phyloP scores from a whole-genome alignment of 1,140 invertebrate species.

The Eubasilissa regina region DNA sequence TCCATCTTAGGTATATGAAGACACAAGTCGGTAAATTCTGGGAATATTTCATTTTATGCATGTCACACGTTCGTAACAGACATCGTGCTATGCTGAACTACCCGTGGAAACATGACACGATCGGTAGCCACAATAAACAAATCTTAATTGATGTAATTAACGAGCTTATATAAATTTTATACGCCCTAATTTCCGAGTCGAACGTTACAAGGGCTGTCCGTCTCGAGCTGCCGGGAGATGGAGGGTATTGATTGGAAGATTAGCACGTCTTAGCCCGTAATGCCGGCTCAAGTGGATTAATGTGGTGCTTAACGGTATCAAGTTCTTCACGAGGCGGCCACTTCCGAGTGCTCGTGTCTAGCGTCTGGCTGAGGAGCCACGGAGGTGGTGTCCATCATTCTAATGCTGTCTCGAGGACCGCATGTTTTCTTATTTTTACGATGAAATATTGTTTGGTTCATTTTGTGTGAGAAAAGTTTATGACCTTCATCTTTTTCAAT shows the following conservation, averaged over 20 bases:
- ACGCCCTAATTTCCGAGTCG: conserved; percentile 15
- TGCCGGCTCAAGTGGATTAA: conserved; percentile 18
- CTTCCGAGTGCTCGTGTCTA: background rate
- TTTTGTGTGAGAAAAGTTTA: no score
- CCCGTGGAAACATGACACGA: background rate
- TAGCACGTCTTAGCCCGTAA: conserved; percentile 21
- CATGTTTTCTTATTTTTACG: background rate
- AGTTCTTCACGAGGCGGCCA: conserved; percentile 5
- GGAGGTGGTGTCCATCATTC: background rate
- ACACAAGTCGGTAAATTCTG: no score
- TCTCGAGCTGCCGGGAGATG: background rate
- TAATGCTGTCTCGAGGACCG: background rate
- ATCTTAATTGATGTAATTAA: background rate
- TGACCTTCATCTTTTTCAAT: no score
- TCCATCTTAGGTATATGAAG: no score
- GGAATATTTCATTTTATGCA: no score
- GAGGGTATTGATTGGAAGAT: conserved; percentile 15
- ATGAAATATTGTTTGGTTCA: background rate
- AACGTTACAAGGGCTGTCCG: conserved; percentile 6
- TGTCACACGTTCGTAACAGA: no score
- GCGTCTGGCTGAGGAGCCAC: background rate
- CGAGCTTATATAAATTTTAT: background rate
- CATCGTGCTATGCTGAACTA: no score
- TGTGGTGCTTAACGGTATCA: conserved; percentile 17
- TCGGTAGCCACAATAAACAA: background rate